phyloP scores from a whole-genome alignment of 2,797 vertebrate genomes.

The Danio kyathit region DNA sequence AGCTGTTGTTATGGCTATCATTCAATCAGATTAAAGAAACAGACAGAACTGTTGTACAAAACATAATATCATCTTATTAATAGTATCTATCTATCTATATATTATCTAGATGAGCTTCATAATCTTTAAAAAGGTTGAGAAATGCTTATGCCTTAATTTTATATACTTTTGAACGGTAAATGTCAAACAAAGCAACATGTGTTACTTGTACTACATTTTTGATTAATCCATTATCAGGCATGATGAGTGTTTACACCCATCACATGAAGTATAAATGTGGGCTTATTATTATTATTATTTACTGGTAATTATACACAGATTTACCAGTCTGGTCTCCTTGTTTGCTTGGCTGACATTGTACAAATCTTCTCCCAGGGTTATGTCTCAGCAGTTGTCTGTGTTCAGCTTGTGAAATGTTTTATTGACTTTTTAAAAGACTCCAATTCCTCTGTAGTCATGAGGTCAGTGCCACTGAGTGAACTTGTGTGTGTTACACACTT shows the following conservation, averaged over 20 bases:
- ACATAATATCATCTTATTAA: too few relatives aligned
- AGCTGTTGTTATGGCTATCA: too few relatives aligned
- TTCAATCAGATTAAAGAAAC: too few relatives aligned
- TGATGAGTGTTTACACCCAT: neutral
- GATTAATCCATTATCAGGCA: neutral
- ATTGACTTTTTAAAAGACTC: conserved; percentile 20
- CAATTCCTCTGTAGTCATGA: conserved; percentile 42
- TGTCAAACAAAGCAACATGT: neutral
- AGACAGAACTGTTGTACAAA: too few relatives aligned
- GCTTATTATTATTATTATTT: too few relatives aligned
- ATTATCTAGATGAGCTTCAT: neutral
- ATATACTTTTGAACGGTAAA: neutral
- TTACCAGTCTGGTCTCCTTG: neutral
- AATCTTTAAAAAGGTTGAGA: neutral
- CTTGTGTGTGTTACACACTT: conserved; percentile 5
- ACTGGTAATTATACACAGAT: too few relatives aligned
- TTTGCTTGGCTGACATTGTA: neutral
- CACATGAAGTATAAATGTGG: neutral
- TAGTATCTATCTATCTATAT: too few relatives aligned
- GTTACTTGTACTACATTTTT: neutral
- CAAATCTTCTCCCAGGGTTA: neutral
- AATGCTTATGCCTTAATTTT: neutral
- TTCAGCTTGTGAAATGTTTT: conserved; percentile 17
- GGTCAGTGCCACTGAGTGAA: conserved; percentile 9
- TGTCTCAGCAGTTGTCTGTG: neutral